Base-by-base conservation (phyloP, 1,140 invertebrate species). In the Drosophila punjabiensis region DNA sequence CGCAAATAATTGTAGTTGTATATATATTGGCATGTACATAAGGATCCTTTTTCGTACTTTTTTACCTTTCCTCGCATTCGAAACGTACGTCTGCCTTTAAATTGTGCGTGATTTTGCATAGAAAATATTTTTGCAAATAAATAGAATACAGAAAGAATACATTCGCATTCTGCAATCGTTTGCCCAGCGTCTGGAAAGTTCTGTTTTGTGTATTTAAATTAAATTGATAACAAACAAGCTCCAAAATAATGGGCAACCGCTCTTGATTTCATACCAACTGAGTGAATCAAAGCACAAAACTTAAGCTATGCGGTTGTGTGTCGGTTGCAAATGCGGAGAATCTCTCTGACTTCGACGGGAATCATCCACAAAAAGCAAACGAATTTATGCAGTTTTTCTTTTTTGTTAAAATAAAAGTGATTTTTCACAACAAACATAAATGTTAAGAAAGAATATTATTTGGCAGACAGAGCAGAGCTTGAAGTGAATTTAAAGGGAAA, bases 41-140 rank as follows among this genome's bases (percentile, higher is more conserved):
- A 52, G 55, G 37, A 74, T 74, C 32, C 47, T n/a, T 30, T 14
- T 28, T 58, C 28, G 41, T 33, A 6, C n/a, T 52, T 20, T 28
- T 48, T 71, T 35, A 8, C 43, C 33, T 10, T 37, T 7, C 39
- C 18, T 8, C 14, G 9, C n/a, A 50, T 39, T 11, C 35, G 18
- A n/a, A 73, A 13, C 43, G 58, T 28, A 59, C 24, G 33, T 20
- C 39, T 59, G 35, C 69, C 74, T 71, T 71, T 59, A 60, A 79
- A 53, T 71, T 71, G 76, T 70, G 75, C 75, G 75, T 79, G 75
- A 78, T 78, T 78, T 78, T 35, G 64, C 64, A 78, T 60, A 64
- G 55, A 32, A 75, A 75, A 74, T 74, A 75, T 53, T 53, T 62
- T 13, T 35, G 58, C 37, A 69, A 78, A 66, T 59, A 45, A 66